Evolutionary conservation across 2,113 vertebrate species (phyloP).

Genomic region (Microtus richardsoni): DNA sequence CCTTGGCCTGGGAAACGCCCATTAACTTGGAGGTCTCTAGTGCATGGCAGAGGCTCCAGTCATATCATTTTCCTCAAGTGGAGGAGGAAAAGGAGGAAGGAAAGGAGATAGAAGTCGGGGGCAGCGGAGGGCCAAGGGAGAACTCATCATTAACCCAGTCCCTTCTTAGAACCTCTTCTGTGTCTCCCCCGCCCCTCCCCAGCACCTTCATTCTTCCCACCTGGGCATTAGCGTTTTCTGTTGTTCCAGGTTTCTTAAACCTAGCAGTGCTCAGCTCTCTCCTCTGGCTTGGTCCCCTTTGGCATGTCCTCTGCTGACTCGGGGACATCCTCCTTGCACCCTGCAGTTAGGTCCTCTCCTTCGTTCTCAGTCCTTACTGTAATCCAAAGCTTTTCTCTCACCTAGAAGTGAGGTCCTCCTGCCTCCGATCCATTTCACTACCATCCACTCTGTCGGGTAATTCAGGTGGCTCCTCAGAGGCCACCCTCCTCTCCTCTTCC

Average conservation of each 20-base stretch:
- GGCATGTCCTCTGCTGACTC: neutral
- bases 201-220: neutral
- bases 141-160: neutral
- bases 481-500: neutral
- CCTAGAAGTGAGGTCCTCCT: neutral
- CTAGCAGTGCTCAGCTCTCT: neutral
- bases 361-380: neutral
- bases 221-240: neutral
- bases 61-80: neutral
- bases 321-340: fast-evolving
- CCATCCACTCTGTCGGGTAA: neutral
- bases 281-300: neutral
- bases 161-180: neutral
- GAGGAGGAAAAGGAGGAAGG: conserved; percentile 43
- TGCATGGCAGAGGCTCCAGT: neutral
- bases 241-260: neutral
- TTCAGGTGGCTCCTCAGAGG: neutral
- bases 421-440: neutral
- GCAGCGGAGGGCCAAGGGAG: neutral
- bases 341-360: neutral
- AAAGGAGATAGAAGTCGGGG: neutral
- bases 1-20: neutral
- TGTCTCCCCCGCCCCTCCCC: fast-evolving
- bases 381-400: neutral
- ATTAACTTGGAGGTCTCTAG: neutral